These are phyloP conservation scores for Arge pagana DNA, from an alignment of 2,888 invertebrate genomes.

Conservation along the genomic window DNA sequence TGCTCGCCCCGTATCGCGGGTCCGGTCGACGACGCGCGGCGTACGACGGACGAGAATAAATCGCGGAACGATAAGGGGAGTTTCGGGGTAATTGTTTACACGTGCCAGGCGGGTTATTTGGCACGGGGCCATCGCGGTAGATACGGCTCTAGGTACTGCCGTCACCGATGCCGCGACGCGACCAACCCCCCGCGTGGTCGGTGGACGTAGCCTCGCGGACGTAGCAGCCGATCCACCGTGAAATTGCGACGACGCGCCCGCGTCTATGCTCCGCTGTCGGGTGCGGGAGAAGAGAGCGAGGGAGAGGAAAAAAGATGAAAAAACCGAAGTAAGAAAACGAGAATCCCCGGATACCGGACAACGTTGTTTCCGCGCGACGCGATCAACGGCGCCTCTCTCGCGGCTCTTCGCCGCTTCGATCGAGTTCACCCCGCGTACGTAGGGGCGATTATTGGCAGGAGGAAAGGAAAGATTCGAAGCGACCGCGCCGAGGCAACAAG, in stretches of 20 bases:
- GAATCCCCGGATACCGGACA: no score
- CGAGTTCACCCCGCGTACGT: slow-evolving; percentile 28
- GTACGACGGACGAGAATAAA: slow-evolving; percentile 35
- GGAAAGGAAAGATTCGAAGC: slow-evolving; percentile 28
- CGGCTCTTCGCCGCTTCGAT: slow-evolving; percentile 7
- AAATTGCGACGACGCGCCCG: slow-evolving; percentile 29
- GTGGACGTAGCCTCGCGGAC: no score
- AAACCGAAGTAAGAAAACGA: no score
- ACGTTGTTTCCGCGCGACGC: slow-evolving; percentile 9
- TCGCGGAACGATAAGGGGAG: slow-evolving; percentile 47
- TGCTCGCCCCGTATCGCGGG: no score
- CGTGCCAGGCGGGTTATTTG: slow-evolving; percentile 55
- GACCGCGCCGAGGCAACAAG: slow-evolving; percentile 46
- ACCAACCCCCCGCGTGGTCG: no score
- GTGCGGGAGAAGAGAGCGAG: slow-evolving; percentile 3
- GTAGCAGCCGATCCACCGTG: neutral
- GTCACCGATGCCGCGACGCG: no score
- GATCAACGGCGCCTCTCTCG: neutral
- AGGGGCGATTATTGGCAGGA: slow-evolving; percentile 28
- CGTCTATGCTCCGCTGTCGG: slow-evolving; percentile 11
- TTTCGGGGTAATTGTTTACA: slow-evolving; percentile 51
- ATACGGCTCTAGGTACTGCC: no score
- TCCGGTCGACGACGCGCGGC: no score
- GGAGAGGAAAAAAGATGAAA: slow-evolving; percentile 12
- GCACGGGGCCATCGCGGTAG: slow-evolving; percentile 46